A percentile compares a stretch with the other conserved stretches of the same genome.
Conservation (phyloP, 2,888 invertebrate species). For the Eristalis tenax region DNA sequence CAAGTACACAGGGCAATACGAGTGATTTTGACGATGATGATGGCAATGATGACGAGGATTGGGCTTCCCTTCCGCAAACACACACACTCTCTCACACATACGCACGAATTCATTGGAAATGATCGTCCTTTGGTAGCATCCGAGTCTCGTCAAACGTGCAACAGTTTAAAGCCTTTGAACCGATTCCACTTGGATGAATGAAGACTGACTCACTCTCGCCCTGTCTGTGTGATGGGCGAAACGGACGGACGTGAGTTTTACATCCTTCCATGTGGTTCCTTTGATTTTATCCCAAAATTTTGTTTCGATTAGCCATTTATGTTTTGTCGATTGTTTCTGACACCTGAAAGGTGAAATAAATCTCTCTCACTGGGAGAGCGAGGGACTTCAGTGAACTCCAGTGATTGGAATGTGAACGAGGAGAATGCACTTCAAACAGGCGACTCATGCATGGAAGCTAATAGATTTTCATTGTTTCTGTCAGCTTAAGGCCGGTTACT, state of each 20-base stretch:
- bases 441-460: neutral
- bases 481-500: neutral
- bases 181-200: slow-evolving; percentile 59
- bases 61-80: slow-evolving; percentile 23
- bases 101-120: neutral
- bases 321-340: slow-evolving; percentile 58
- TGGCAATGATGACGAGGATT: slow-evolving; percentile 34
- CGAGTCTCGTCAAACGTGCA: slow-evolving; percentile 22
- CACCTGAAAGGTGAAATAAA: slow-evolving; percentile 58
- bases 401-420: slow-evolving; percentile 1
- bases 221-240: too few species aligned
- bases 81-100: too few species aligned
- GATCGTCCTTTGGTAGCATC: slow-evolving; percentile 8
- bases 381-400: neutral
- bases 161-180: slow-evolving; percentile 46
- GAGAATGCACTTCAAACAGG: slow-evolving; percentile 18
- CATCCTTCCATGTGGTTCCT: slow-evolving; percentile 34
- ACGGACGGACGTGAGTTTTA: slow-evolving; percentile 21
- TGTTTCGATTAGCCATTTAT: slow-evolving; percentile 39
- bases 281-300: slow-evolving; percentile 48
- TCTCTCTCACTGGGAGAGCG: neutral
- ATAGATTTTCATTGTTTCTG: slow-evolving; percentile 5
- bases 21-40: slow-evolving; percentile 42
- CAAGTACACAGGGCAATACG: neutral
- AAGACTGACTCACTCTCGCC: neutral